Conservation (phyloP, 2,888 invertebrate species). For the Acleris cristana region DNA sequence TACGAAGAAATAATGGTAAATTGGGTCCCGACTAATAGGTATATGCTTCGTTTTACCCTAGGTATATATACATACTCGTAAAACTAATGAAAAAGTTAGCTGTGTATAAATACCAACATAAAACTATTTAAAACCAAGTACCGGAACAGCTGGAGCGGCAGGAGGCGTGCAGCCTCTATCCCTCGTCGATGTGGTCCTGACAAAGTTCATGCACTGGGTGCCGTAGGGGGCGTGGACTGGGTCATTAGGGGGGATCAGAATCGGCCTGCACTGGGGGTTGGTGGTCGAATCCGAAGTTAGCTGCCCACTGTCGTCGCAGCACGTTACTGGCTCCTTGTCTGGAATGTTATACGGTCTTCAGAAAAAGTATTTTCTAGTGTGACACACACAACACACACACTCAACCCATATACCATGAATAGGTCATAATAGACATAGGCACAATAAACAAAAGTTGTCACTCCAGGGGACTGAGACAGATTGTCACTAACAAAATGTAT, state of each 20-base stretch:
- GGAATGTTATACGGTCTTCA: slow-evolving; percentile 8
- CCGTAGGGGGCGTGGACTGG: slow-evolving; percentile 77
- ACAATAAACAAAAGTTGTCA: too few relatives aligned
- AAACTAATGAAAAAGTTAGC: too few relatives aligned
- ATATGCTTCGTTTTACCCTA: too few relatives aligned
- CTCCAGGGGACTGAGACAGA: too few relatives aligned
- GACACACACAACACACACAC: neutral
- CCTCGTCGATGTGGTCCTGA: slow-evolving; percentile 87
- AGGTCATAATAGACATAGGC: too few relatives aligned
- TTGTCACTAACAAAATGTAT: too few relatives aligned
- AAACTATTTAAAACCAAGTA: neutral
- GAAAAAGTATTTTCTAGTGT: neutral
- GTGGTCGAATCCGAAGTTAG: slow-evolving; percentile 55
- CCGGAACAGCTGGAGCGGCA: slow-evolving; percentile 85
- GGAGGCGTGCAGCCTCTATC: slow-evolving; percentile 86
- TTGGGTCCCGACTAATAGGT: too few relatives aligned
- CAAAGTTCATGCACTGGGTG: slow-evolving; percentile 88
- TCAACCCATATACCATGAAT: neutral
- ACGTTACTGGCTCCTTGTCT: slow-evolving; percentile 67
- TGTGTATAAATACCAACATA: neutral
- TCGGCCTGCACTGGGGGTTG: slow-evolving; percentile 71
- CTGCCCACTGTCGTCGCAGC: slow-evolving; percentile 70
- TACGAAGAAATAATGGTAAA: too few relatives aligned
- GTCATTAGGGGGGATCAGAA: slow-evolving; percentile 67
- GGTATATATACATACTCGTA: too few relatives aligned